Conservation (phyloP, 2,797 vertebrate genomes). For the Neosilurus hyrtlii region DNA sequence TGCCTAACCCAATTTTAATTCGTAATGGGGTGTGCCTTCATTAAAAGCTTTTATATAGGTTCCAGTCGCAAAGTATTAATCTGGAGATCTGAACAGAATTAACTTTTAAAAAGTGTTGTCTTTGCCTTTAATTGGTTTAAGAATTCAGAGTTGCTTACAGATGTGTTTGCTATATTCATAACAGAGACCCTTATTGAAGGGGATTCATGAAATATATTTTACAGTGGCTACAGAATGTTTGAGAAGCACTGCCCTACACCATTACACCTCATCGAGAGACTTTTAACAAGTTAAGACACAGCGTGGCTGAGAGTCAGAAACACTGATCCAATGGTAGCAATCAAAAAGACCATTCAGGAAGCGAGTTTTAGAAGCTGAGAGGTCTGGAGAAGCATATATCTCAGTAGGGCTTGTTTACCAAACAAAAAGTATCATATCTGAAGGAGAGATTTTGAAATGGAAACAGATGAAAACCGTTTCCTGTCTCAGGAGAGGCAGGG, state of each 20-base stretch:
- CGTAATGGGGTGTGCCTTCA: no score
- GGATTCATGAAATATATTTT: neutral
- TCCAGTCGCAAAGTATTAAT: no score
- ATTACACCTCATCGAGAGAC: slow-evolving; percentile 8
- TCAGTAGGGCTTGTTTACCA: slow-evolving; percentile 1
- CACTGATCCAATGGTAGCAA: slow-evolving; percentile 9
- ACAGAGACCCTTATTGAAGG: no score
- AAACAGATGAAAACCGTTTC: neutral
- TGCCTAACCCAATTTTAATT: no score
- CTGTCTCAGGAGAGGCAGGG: neutral
- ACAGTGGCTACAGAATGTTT: neutral
- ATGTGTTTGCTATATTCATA: neutral
- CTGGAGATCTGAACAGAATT: no score
- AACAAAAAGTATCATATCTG: slow-evolving; percentile 28
- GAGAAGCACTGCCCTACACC: neutral
- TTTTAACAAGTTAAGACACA: slow-evolving; percentile 30
- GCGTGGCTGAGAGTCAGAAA: slow-evolving; percentile 24
- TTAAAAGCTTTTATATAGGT: no score
- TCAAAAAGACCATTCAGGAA: slow-evolving; percentile 8
- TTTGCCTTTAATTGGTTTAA: no score
- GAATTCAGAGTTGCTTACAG: neutral
- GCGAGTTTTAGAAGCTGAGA: slow-evolving; percentile 7
- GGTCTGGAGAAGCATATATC: slow-evolving; percentile 15
- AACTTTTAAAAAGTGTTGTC: no score
- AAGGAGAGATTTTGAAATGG: slow-evolving; percentile 8